These are phyloP conservation scores for Heliconius erato DNA, from an alignment of 2,888 invertebrate genomes.

Conservation along the genomic window DNA sequence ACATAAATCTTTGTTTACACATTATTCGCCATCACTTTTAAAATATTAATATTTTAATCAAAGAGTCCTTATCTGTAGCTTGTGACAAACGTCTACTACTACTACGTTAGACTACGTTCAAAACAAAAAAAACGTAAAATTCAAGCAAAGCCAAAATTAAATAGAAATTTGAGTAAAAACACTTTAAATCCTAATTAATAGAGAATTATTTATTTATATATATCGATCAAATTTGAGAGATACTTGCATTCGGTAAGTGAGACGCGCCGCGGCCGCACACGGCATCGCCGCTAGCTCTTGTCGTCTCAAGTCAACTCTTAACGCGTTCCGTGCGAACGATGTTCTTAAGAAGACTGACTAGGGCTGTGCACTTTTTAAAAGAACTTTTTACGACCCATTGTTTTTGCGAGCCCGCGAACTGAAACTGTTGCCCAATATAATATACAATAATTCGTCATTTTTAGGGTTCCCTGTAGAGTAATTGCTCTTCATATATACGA, in stretches of 20 bases:
- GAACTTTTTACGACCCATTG: constrained; percentile 77
- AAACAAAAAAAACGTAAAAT: too few species aligned
- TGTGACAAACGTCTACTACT: too few species aligned
- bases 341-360: constrained; percentile 71
- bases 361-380: constrained; percentile 75
- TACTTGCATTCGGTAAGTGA: constrained; percentile 82
- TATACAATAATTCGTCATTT: constrained; percentile 9
- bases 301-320: constrained; percentile 54
- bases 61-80: background rate
- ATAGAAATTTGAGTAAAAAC: constrained; percentile 5
- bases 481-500: background rate
- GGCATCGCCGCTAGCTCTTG: constrained; percentile 76
- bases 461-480: background rate
- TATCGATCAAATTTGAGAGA: constrained; percentile 52
- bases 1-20: background rate
- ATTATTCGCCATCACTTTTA: background rate
- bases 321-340: constrained; percentile 75
- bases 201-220: background rate
- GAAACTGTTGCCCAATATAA: constrained; percentile 68
- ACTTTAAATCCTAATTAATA: too few species aligned
- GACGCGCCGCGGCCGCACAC: constrained; percentile 72
- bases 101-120: too few species aligned
- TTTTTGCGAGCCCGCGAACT: constrained; percentile 61
- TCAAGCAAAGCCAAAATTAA: too few species aligned
- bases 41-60: background rate